Evolutionary conservation across 1,140 invertebrate species (phyloP).

Genomic region (Drosophila arizonae): DNA sequence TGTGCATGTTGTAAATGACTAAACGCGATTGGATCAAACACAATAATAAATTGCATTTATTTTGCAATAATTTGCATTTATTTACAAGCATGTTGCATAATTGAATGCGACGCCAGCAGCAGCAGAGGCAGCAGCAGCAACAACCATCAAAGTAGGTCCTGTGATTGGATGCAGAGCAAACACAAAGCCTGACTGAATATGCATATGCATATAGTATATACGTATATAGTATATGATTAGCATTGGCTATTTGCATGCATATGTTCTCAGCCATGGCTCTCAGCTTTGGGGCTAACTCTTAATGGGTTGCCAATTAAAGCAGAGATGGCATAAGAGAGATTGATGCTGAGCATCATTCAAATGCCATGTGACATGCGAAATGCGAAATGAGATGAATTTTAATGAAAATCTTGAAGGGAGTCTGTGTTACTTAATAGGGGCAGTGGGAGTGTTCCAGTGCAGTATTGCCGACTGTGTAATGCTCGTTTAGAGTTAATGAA

Average conservation of each 20-base stretch:
- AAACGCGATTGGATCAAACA: conserved; percentile 71
- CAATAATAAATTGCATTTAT: conserved; percentile 75
- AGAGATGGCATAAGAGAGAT: background rate
- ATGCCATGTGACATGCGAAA: background rate
- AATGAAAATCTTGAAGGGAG: no score
- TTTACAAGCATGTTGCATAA: conserved; percentile 35
- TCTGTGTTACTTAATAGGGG: no score
- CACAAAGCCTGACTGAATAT: background rate
- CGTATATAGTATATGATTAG: background rate
- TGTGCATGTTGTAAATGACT: conserved; percentile 57
- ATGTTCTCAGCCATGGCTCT: background rate
- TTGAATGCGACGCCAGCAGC: conserved; percentile 5
- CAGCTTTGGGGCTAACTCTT: background rate
- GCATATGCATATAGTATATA: background rate
- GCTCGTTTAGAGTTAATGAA: no score
- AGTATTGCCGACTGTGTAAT: no score
- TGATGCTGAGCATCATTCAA: background rate
- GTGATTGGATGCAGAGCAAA: background rate
- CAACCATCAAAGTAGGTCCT: background rate
- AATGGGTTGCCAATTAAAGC: conserved; percentile 10
- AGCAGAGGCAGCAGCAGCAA: background rate
- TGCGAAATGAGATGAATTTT: background rate
- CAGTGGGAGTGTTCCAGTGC: no score
- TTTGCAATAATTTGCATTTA: conserved; percentile 72
- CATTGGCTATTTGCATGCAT: background rate